phyloP scores from a whole-genome alignment of 30 jellyfish, hydroid and myxozoan species.

The Cassiopea xamachana region DNA sequence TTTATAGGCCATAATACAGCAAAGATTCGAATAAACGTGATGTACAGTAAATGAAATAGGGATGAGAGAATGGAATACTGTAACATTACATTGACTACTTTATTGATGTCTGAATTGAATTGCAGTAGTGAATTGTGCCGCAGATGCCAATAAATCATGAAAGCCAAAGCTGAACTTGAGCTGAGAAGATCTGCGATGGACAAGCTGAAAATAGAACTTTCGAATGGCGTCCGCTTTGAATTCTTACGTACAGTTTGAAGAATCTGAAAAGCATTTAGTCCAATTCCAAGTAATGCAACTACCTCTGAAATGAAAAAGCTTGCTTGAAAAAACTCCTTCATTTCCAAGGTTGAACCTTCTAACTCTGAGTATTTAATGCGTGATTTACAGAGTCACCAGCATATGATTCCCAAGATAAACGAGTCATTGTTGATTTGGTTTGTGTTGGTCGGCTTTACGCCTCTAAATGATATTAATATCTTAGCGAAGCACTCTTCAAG shows the following conservation, averaged over 20 bases:
- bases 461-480: too few relatives aligned
- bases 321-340: slow-evolving; percentile 10
- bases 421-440: too few relatives aligned
- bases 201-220: not conserved
- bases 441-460: too few relatives aligned
- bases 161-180: not conserved
- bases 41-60: slow-evolving; percentile 8
- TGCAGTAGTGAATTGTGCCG: not conserved
- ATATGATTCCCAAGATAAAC: too few relatives aligned
- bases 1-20: slow-evolving; percentile 16
- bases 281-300: slow-evolving; percentile 16
- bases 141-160: slow-evolving; percentile 18
- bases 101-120: not conserved
- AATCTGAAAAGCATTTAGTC: not conserved
- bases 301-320: slow-evolving; percentile 15
- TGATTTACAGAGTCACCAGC: too few relatives aligned
- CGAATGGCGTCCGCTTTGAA: slow-evolving; percentile 4
- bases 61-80: slow-evolving; percentile 8
- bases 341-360: not conserved
- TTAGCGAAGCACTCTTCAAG: too few relatives aligned
- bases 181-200: slow-evolving; percentile 17
- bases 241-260: not conserved
- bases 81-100: not conserved
- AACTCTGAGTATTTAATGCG: too few relatives aligned
- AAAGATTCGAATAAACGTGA: slow-evolving; percentile 5